phyloP scores from a whole-genome alignment of 2,888 invertebrate species.

The Petrolisthes manimaculis region DNA sequence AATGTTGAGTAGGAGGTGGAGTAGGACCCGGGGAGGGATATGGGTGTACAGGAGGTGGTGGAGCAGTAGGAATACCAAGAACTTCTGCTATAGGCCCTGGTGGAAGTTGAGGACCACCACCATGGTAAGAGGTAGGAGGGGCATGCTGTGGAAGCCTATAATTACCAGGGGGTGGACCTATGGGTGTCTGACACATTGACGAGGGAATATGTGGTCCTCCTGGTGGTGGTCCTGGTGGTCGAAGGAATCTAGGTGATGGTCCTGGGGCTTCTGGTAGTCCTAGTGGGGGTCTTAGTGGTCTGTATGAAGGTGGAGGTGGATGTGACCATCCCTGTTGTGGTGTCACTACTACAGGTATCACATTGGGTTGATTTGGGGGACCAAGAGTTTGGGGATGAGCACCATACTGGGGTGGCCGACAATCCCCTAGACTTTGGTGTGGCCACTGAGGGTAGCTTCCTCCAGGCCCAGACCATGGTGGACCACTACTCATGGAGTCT shows the following conservation, averaged over 20 bases:
- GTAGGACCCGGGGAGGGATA: no score
- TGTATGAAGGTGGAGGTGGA: neutral
- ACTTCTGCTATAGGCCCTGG: no score
- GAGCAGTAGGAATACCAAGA: no score
- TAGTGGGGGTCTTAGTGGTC: conserved; percentile 8
- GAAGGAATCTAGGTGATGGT: no score
- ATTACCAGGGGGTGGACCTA: no score
- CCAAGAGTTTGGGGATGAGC: neutral
- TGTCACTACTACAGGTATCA: neutral
- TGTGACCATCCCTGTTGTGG: neutral
- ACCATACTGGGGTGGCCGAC: conserved; percentile 21
- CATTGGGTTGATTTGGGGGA: neutral
- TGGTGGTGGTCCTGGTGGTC: no score
- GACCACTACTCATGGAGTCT: conserved; percentile 20
- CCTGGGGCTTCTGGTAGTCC: neutral
- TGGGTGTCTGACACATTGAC: no score
- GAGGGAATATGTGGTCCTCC: no score
- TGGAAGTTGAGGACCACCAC: no score
- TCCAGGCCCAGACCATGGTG: conserved; percentile 21
- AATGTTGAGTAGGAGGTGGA: conserved; percentile 12
- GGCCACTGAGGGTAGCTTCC: conserved; percentile 22
- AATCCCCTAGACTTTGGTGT: conserved; percentile 11
- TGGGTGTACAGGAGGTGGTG: no score
- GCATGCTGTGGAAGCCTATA: no score
- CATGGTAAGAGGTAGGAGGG: no score